These are phyloP conservation scores for Sinocyclocheilus rhinocerous DNA, from an alignment of 2,113 vertebrate genomes.

Conservation along the genomic window DNA sequence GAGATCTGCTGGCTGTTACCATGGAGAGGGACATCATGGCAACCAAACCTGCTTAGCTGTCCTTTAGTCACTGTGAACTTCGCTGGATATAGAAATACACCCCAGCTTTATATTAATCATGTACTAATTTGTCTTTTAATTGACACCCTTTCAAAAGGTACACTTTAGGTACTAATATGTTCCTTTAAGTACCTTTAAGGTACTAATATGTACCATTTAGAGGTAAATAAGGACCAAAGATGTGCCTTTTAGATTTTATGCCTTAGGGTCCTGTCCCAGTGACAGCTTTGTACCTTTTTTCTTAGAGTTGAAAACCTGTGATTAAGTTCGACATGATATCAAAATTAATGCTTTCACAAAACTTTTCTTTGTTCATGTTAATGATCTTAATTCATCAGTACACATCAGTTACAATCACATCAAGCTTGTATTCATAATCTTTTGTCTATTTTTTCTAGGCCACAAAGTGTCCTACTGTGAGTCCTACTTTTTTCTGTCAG, in stretches of 20 bases:
- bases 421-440: background rate
- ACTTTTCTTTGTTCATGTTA: background rate
- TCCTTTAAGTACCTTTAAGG: too few species aligned
- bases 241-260: background rate
- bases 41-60: slow-evolving; percentile 20
- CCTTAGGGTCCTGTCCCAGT: too few species aligned
- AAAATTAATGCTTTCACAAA: background rate
- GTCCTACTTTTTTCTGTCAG: too few species aligned
- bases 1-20: slow-evolving; percentile 50
- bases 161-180: background rate
- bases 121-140: background rate
- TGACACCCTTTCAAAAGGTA: background rate
- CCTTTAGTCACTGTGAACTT: slow-evolving; percentile 16
- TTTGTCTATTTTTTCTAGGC: background rate
- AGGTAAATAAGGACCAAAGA: background rate
- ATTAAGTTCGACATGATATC: background rate
- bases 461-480: background rate
- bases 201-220: too few species aligned
- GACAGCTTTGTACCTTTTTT: too few species aligned
- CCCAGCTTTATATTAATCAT: background rate
- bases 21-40: slow-evolving; percentile 42
- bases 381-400: background rate
- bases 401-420: background rate
- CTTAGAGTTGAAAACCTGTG: background rate
- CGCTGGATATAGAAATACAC: background rate